Evolutionary conservation across 2,113 vertebrate genomes (phyloP).

Genomic region (Clarias magur): DNA sequence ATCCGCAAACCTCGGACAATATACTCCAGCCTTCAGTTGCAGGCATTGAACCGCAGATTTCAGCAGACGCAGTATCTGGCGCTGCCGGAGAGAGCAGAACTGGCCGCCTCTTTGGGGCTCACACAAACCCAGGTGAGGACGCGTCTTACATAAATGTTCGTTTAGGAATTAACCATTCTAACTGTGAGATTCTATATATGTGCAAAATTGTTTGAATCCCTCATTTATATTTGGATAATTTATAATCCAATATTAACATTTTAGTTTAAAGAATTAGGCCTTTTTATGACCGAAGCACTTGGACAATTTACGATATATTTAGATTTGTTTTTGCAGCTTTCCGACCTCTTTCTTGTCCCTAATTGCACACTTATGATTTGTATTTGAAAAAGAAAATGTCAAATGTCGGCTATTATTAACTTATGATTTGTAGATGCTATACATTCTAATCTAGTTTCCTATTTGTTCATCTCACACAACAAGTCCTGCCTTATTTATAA

Average conservation of each 20-base stretch:
- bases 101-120: slow-evolving; percentile 95
- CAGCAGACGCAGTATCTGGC: slow-evolving; percentile 98
- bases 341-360: not conserved
- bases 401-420: not conserved
- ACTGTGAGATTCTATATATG: not conserved
- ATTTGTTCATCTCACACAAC: not conserved
- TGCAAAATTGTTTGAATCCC: not conserved
- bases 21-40: slow-evolving; percentile 98
- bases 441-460: not conserved
- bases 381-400: not conserved
- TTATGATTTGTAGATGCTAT: not conserved
- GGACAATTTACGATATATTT: not conserved
- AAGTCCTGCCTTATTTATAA: not conserved
- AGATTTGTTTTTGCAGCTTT: not conserved
- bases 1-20: slow-evolving; percentile 99
- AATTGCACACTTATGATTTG: not conserved
- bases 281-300: not conserved
- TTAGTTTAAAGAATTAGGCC: not conserved
- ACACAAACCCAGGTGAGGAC: slow-evolving; percentile 95
- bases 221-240: not conserved
- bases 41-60: slow-evolving; percentile 96
- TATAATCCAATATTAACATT: not conserved
- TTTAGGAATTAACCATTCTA: not conserved
- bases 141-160: not conserved
- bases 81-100: slow-evolving; percentile 94